These are phyloP conservation scores for Choristoneura fumiferana DNA, from an alignment of 1,140 invertebrate genomes.

Conservation along the genomic window DNA sequence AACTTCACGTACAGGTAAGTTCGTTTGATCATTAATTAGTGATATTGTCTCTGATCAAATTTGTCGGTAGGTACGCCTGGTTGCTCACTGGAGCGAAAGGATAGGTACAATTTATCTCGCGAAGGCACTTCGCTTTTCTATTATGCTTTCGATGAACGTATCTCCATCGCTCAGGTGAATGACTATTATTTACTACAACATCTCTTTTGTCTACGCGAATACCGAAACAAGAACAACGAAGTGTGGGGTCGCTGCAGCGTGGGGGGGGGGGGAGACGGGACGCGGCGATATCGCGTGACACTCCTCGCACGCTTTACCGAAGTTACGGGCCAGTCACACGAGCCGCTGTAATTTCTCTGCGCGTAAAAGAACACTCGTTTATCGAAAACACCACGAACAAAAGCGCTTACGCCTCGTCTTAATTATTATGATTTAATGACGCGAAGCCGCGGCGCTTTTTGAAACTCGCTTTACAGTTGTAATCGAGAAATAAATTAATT, in stretches of 20 bases:
- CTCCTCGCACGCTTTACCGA: conserved; percentile 12
- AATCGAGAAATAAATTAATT: conserved; percentile 77
- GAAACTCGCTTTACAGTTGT: conserved; percentile 64
- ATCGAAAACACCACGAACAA: conserved; percentile 64
- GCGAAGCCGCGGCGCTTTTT: conserved; percentile 59
- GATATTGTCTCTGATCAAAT: conserved; percentile 63
- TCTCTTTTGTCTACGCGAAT: too few species aligned
- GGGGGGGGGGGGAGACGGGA: conserved; percentile 16
- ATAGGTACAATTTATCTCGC: too few species aligned
- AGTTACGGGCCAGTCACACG: conserved; percentile 45
- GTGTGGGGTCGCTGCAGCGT: too few species aligned
- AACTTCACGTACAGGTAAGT: too few species aligned
- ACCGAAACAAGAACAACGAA: too few species aligned
- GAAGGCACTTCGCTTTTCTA: too few species aligned
- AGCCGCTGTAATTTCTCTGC: conserved; percentile 36
- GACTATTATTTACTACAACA: too few species aligned
- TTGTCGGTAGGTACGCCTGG: too few species aligned
- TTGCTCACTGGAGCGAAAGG: too few species aligned
- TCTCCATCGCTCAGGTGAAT: too few species aligned
- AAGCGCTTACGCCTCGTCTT: conserved; percentile 68
- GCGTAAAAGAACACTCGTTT: conserved; percentile 54
- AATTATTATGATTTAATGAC: conserved; percentile 78
- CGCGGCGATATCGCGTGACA: neutral
- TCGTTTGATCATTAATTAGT: too few species aligned
- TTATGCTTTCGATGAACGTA: too few species aligned